Evolutionary conservation across 1,140 invertebrate genomes (phyloP), one percentile per base, ranked within the genome.

Genomic region (Reticulitermes speratus): DNA sequence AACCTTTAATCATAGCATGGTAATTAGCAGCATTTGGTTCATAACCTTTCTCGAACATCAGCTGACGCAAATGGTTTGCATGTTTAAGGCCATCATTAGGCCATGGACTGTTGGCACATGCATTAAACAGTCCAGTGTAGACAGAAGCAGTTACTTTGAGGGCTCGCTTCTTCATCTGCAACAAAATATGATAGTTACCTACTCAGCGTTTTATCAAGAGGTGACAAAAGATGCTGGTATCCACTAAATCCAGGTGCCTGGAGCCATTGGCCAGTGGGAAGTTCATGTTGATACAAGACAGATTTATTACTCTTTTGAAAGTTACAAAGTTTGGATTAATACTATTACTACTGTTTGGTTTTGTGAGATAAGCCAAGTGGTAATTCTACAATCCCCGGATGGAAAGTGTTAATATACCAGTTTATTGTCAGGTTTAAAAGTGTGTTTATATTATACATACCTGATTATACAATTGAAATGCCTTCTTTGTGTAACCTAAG

Each of bases 61-160:
- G 91, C 87, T 94, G 90, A 85, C 94, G 90, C 48, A 98, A 91
- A 87, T 93, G 89, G 48, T 90, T 92, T 0, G 96, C 96, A 89
- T 93, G 91, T 83, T 92, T 91, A 48, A 95, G 90, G 44, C 95
- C 95, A 90, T 95, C 93, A 69, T 90, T 89, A 44, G 91, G 89
- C 90, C 92, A 94, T 2, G 96, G 96, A 85, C 94, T 95, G 90
- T 97, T 96, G 16, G 96, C 94, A 91, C 97, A 98, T 16, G 96
- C 95, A 92, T 97, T 97, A 89, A 99, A 96, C 25, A 99, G 91
- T 86, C 95, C 95, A 23, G 96, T 97, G 89, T 97, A 97, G 16
- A 95, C 95, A 19, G 95, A 93, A 1, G 92, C 92, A 59, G 94
- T 95, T 1, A 94, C 93, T 88, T 93, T 92, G 0, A 97, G 89